Conservation (phyloP, 2,113 vertebrate genomes). For the Ursus arctos region DNA sequence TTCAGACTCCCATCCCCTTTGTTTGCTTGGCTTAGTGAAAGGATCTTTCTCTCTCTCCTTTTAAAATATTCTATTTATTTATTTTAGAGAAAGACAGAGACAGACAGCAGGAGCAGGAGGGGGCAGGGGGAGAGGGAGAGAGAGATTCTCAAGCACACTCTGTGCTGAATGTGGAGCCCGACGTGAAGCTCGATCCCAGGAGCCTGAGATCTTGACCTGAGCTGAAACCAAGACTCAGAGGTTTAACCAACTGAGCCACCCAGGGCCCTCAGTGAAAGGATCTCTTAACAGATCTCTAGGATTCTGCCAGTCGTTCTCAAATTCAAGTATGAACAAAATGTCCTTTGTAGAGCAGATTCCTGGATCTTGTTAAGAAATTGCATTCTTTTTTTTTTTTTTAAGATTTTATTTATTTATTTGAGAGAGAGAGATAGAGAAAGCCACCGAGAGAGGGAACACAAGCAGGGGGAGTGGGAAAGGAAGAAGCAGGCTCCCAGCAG, state of each 20-base stretch:
- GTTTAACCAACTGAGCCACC: not conserved
- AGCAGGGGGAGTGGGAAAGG: too few species aligned
- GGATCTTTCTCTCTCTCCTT: not conserved
- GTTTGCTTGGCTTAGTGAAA: not conserved
- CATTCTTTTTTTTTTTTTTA: not conserved
- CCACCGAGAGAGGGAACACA: too few species aligned
- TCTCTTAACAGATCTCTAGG: not conserved
- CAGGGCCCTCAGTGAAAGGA: not conserved
- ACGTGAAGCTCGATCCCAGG: fast-evolving
- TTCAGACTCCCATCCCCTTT: not conserved
- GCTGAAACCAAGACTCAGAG: not conserved
- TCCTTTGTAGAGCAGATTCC: not conserved
- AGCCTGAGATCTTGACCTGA: not conserved
- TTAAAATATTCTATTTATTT: not conserved
- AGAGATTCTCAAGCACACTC: not conserved
- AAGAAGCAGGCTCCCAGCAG: too few species aligned
- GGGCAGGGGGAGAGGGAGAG: not conserved
- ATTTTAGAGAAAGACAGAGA: not conserved
- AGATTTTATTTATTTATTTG: too few species aligned
- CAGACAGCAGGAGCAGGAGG: not conserved
- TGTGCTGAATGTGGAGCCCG: not conserved
- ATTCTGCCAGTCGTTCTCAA: not conserved
- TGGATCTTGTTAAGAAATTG: not conserved
- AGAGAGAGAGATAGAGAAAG: too few species aligned
- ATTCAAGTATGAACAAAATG: not conserved